phyloP scores from a whole-genome alignment of 2,888 invertebrate genomes.

The Byasa hedistus region DNA sequence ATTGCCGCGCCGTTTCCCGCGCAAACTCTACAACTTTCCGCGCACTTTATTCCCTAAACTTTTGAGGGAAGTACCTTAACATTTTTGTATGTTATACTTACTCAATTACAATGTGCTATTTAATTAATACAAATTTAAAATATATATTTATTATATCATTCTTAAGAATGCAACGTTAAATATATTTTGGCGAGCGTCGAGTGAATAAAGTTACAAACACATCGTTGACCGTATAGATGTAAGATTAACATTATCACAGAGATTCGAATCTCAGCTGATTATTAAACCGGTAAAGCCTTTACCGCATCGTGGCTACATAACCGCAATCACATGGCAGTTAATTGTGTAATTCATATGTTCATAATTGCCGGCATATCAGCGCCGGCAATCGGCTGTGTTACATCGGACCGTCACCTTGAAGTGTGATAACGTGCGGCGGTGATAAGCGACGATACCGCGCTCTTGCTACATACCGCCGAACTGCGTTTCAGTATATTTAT shows the following conservation, averaged over 20 bases:
- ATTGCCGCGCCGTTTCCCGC: constrained; percentile 60
- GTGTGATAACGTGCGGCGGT: constrained; percentile 55
- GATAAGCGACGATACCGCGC: constrained; percentile 54
- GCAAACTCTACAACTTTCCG: constrained; percentile 32
- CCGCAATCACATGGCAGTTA: constrained; percentile 4
- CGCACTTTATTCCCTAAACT: constrained; percentile 11
- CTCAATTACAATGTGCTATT: not conserved
- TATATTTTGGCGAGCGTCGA: too few species aligned
- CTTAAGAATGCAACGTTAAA: too few species aligned
- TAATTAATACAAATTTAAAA: not conserved
- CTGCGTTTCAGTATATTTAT: constrained; percentile 33
- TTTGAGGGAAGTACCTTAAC: not conserved
- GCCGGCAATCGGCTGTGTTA: constrained; percentile 58
- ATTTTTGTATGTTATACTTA: not conserved
- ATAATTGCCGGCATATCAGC: constrained; percentile 27
- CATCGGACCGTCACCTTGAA: constrained; percentile 74
- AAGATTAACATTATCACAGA: too few species aligned
- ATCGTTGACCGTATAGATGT: too few species aligned
- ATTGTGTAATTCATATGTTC: constrained; percentile 26
- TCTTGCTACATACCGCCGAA: constrained; percentile 39
- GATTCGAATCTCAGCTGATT: not conserved
- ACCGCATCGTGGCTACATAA: not conserved
- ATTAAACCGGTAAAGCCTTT: not conserved
- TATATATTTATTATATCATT: too few species aligned
- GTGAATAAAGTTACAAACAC: not conserved